Percentiles rank a stretch among this genome's conserved stretches.
phyloP scores from a whole-genome alignment of 2,888 invertebrate species.

The Latrodectus elegans region DNA sequence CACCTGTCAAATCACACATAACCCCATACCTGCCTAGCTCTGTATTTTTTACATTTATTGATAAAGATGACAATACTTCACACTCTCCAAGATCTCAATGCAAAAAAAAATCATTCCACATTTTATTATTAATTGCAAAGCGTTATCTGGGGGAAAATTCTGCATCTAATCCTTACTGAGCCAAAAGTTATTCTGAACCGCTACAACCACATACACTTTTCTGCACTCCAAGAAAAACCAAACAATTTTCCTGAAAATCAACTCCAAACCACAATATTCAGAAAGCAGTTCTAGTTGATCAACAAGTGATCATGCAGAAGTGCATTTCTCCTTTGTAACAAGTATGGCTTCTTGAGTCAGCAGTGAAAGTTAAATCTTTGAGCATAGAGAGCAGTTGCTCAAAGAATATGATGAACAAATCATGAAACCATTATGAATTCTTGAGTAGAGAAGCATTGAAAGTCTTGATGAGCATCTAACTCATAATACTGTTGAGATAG shows the following conservation, averaged over 20 bases:
- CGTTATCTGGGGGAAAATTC: conserved; percentile 23
- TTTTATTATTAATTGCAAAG: conserved; percentile 44
- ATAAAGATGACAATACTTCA: conserved; percentile 27
- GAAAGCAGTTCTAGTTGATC: conserved; percentile 11
- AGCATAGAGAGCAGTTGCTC: conserved; percentile 36
- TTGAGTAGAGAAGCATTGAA: conserved; percentile 40
- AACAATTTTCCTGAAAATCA: neutral
- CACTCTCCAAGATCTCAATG: conserved; percentile 39
- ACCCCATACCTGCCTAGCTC: conserved; percentile 32
- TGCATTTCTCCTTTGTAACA: conserved; percentile 20
- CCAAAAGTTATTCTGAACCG: conserved; percentile 41
- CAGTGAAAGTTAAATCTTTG: conserved; percentile 52
- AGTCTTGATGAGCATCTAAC: neutral
- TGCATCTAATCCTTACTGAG: conserved; percentile 16
- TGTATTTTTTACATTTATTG: conserved; percentile 55
- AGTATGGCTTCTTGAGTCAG: conserved; percentile 56
- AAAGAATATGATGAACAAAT: conserved; percentile 58
- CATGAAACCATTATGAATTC: conserved; percentile 40
- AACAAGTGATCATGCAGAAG: neutral
- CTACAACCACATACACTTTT: conserved; percentile 2
- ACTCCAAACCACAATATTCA: conserved; percentile 24
- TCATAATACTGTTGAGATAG: neutral
- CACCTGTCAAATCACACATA: conserved; percentile 34
- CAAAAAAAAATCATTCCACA: conserved; percentile 41
- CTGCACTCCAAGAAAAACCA: conserved; percentile 47